Conservation (phyloP, 2,797 vertebrate genomes). For the Microctenopoma stevenorrisi region DNA sequence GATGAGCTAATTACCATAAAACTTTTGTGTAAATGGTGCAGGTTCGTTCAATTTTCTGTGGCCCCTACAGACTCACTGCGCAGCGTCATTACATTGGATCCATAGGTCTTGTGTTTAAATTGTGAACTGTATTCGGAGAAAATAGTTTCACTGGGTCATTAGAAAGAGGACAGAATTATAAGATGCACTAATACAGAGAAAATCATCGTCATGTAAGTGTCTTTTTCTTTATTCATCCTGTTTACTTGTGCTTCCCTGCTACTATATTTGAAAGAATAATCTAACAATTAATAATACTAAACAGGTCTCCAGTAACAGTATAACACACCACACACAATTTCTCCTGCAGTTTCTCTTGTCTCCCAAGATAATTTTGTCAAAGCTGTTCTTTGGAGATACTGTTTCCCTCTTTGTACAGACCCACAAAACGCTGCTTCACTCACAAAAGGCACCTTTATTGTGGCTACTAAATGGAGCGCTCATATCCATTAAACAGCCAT, state of each 20-base stretch:
- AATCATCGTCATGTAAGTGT: slow-evolving; percentile 6
- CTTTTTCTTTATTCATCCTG: slow-evolving; percentile 10
- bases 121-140: background rate
- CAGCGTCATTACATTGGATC: slow-evolving; percentile 20
- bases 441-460: slow-evolving; percentile 72
- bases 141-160: slow-evolving; percentile 27
- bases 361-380: slow-evolving; percentile 41
- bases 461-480: slow-evolving; percentile 73
- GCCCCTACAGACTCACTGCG: background rate
- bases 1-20: background rate
- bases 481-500: slow-evolving; percentile 75
- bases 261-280: background rate
- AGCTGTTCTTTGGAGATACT: slow-evolving; percentile 35
- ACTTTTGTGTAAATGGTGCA: slow-evolving; percentile 11
- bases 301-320: slow-evolving; percentile 13
- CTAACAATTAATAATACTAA: slow-evolving; percentile 14
- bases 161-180: slow-evolving; percentile 6
- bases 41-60: slow-evolving; percentile 24
- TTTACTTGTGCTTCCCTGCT: slow-evolving; percentile 10
- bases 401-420: slow-evolving; percentile 42
- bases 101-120: slow-evolving; percentile 7
- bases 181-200: slow-evolving; percentile 12
- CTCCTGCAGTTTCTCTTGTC: slow-evolving; percentile 19
- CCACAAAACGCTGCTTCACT: slow-evolving; percentile 53
- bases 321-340: slow-evolving; percentile 44